Evolutionary conservation across 1,140 invertebrate genomes (phyloP).

Genomic region (Drosophila subpulchrella): DNA sequence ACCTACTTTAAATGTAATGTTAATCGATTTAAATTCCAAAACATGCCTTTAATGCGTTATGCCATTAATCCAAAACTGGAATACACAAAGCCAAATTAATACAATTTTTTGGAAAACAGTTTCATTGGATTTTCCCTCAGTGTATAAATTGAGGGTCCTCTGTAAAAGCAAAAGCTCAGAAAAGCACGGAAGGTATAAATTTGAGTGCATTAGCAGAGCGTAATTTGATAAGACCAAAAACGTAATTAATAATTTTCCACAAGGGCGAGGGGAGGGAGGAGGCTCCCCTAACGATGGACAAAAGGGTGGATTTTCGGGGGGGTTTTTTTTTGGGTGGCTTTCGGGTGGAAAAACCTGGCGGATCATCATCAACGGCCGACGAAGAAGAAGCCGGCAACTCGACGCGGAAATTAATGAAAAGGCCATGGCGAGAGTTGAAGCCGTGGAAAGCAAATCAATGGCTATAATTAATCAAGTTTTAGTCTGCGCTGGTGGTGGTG

Average conservation of each 20-base stretch:
- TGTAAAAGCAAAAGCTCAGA: constrained; percentile 64
- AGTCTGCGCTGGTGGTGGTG: constrained; percentile 29
- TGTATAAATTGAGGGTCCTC: neutral
- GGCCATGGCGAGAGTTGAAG: constrained; percentile 49
- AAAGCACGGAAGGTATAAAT: constrained; percentile 78
- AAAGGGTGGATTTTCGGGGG: constrained; percentile 30
- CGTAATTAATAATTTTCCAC: constrained; percentile 81
- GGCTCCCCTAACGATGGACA: constrained; percentile 19
- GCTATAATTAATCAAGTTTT: constrained; percentile 82
- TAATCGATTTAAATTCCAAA: too few relatives aligned
- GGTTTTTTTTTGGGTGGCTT: neutral
- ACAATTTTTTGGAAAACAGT: too few relatives aligned
- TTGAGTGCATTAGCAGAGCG: constrained; percentile 81
- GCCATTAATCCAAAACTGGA: too few relatives aligned
- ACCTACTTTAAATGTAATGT: too few relatives aligned
- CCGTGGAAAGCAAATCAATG: constrained; percentile 81
- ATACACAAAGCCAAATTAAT: neutral
- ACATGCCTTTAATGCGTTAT: too few relatives aligned
- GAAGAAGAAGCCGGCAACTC: constrained; percentile 35
- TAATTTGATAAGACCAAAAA: constrained; percentile 83
- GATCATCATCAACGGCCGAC: constrained; percentile 20
- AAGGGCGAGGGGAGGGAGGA: constrained; percentile 2
- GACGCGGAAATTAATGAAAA: constrained; percentile 69
- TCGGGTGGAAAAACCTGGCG: neutral
- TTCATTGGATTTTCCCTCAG: neutral